phyloP scores from a whole-genome alignment of 2,113 vertebrate genomes.

The Theropithecus gelada region DNA sequence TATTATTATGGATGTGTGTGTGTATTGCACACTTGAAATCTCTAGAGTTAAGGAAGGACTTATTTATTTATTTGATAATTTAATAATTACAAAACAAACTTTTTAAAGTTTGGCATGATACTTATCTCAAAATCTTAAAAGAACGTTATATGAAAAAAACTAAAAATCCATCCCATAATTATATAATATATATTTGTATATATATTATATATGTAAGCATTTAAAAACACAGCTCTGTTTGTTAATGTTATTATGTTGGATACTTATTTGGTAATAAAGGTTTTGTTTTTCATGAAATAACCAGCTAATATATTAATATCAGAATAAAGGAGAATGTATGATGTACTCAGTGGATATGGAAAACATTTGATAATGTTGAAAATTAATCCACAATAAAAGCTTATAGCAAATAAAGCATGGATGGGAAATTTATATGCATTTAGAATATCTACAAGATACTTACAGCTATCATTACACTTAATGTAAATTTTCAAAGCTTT shows the following conservation, averaged over 20 bases:
- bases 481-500: not conserved
- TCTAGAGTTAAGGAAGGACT: not conserved
- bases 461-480: not conserved
- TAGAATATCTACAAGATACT: too few species aligned
- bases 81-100: not conserved
- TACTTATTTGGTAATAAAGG: not conserved
- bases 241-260: not conserved
- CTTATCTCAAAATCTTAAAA: not conserved
- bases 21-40: not conserved
- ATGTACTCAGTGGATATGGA: not conserved
- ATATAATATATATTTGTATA: too few species aligned
- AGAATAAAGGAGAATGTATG: not conserved
- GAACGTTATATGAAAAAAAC: not conserved
- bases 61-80: not conserved
- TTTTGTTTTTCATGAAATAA: not conserved
- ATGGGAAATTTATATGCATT: too few species aligned
- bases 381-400: not conserved
- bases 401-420: not conserved
- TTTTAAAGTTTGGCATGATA: not conserved
- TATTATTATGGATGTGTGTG: not conserved
- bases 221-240: not conserved
- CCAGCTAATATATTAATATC: not conserved
- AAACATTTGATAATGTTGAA: not conserved
- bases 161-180: not conserved
- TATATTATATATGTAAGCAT: not conserved